Evolutionary conservation across 2,888 invertebrate species (phyloP).

Genomic region (Drepana falcataria): DNA sequence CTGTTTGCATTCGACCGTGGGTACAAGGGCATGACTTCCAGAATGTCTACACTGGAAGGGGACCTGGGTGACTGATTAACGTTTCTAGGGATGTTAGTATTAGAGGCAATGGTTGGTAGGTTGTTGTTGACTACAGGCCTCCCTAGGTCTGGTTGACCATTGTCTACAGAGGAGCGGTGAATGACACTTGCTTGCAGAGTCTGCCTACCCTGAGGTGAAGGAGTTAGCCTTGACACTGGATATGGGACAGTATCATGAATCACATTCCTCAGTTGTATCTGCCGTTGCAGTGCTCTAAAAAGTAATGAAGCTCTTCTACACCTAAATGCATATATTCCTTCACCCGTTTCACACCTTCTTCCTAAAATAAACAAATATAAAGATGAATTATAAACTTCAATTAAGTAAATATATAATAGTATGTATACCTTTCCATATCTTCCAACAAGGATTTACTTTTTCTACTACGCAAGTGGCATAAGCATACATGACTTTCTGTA

Average conservation of each 20-base stretch:
- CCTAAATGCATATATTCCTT: conserved; percentile 96
- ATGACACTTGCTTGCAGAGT: conserved; percentile 64
- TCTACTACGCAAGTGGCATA: too few species aligned
- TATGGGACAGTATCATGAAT: conserved; percentile 58
- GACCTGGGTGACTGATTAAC: conserved; percentile 65
- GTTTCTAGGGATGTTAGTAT: conserved; percentile 32
- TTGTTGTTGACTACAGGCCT: conserved; percentile 40
- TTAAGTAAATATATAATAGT: not conserved
- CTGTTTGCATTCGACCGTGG: conserved; percentile 53
- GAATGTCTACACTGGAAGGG: conserved; percentile 75
- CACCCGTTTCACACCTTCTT: conserved; percentile 91
- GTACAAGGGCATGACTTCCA: conserved; percentile 75
- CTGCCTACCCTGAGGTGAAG: conserved; percentile 58
- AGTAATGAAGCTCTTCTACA: conserved; percentile 92
- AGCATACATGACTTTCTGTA: too few species aligned
- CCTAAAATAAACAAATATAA: conserved; percentile 59
- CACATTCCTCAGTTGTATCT: conserved; percentile 84
- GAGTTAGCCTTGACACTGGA: conserved; percentile 55
- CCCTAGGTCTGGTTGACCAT: conserved; percentile 50
- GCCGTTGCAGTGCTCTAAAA: conserved; percentile 91
- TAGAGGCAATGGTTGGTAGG: conserved; percentile 32
- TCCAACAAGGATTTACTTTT: too few species aligned
- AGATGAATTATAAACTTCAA: not conserved
- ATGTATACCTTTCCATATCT: too few species aligned
- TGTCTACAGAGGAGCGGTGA: conserved; percentile 66